A percentile compares a stretch with the other conserved stretches of the same genome.
Evolutionary conservation across 2,797 vertebrate species (phyloP).

Genomic region (Parauchenoglanis ngamensis): DNA sequence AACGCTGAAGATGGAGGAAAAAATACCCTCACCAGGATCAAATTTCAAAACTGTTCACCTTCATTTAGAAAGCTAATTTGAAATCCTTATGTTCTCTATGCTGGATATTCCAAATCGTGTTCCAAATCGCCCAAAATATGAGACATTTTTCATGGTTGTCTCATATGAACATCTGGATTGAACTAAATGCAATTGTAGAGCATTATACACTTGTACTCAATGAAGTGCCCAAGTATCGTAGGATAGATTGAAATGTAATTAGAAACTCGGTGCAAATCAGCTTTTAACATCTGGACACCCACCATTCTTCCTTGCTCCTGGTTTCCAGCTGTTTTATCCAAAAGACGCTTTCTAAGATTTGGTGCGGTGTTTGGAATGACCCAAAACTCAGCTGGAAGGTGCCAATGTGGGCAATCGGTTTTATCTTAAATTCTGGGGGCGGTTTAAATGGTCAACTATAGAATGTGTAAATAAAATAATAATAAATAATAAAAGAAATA

Average conservation of each 20-base stretch:
- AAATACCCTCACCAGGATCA: background rate
- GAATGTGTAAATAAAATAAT: background rate
- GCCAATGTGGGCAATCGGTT: background rate
- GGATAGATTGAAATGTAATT: background rate
- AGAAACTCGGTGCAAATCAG: constrained; percentile 14
- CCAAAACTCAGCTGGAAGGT: background rate
- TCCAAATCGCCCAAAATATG: no score
- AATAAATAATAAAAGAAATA: no score
- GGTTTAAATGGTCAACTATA: background rate
- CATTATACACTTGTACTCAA: background rate
- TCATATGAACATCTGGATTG: background rate
- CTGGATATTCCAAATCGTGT: background rate
- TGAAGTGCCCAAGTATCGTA: background rate
- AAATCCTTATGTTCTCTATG: background rate
- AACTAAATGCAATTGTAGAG: background rate
- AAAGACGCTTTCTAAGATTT: background rate
- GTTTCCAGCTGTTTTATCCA: background rate
- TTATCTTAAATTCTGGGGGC: background rate
- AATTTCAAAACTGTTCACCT: constrained; percentile 23
- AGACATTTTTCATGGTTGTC: background rate
- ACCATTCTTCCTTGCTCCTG: background rate
- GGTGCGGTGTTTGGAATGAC: background rate
- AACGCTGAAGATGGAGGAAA: background rate
- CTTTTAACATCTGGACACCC: constrained; percentile 6
- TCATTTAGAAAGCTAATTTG: background rate